A percentile compares a stretch with the other conserved stretches of the same genome.
Conservation (phyloP, 2,113 vertebrate species). For the Sander vitreus region DNA sequence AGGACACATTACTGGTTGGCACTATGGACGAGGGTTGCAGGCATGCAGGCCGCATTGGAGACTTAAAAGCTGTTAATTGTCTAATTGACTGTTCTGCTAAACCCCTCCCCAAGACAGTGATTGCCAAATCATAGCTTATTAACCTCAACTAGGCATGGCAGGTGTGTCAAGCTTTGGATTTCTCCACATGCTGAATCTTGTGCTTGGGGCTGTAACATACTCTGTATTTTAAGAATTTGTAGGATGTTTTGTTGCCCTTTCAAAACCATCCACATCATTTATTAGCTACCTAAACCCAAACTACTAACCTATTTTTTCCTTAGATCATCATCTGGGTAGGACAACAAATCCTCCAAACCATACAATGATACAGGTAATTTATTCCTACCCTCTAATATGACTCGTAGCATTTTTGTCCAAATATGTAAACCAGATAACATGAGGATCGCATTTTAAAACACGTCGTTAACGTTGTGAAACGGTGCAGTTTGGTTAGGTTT, state of each 20-base stretch:
- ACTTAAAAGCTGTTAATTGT: conserved; percentile 19
- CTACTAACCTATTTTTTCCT: neutral
- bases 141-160: neutral
- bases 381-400: too few relatives aligned
- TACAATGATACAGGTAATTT: too few relatives aligned
- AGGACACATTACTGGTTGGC: conserved; percentile 77
- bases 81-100: conserved; percentile 22
- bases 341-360: too few relatives aligned
- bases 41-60: conserved; percentile 86
- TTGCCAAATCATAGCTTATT: neutral
- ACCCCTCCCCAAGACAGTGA: neutral
- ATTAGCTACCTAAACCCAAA: neutral
- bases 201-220: neutral
- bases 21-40: conserved; percentile 86
- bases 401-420: too few relatives aligned
- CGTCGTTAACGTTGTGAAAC: too few relatives aligned
- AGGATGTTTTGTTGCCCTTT: neutral
- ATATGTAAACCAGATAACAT: too few relatives aligned
- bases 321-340: neutral
- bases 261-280: neutral
- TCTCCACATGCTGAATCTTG: conserved; percentile 5
- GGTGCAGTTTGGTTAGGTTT: too few relatives aligned
- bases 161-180: conserved; percentile 58
- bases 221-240: neutral
- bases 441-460: too few relatives aligned